phyloP scores from a whole-genome alignment of 2,113 vertebrate species.

The Parus major region DNA sequence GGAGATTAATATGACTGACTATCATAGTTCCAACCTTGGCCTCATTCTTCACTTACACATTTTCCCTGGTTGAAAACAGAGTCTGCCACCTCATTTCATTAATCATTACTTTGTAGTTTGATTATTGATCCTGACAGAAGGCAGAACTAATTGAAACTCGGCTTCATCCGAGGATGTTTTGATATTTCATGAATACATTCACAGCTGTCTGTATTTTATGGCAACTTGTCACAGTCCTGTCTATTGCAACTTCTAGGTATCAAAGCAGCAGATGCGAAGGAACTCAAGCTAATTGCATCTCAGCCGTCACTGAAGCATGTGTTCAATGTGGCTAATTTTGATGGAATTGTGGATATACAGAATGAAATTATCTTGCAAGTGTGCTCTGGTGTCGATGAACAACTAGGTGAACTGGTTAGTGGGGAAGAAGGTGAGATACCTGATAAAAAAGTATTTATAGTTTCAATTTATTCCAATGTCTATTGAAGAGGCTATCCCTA shows the following conservation, averaged over 20 bases:
- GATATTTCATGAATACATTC: neutral
- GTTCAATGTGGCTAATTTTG: conserved; percentile 83
- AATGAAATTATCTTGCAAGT: conserved; percentile 85
- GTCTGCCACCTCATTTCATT: neutral
- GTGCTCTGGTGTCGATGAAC: conserved; percentile 89
- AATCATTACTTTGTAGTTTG: neutral
- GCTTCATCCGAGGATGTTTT: neutral
- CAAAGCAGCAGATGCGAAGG: conserved; percentile 87
- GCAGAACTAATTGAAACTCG: neutral
- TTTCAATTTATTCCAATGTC: neutral
- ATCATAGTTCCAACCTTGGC: neutral
- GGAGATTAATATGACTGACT: neutral
- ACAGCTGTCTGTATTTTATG: neutral
- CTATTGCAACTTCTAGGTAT: conserved; percentile 78
- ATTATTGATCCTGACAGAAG: neutral
- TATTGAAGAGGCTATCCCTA: neutral
- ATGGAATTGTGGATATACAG: conserved; percentile 85
- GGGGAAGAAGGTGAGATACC: conserved; percentile 88
- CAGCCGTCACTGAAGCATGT: conserved; percentile 84
- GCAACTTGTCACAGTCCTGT: neutral
- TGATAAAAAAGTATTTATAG: neutral
- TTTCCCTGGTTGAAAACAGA: neutral
- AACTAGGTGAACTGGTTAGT: conserved; percentile 84
- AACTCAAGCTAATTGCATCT: conserved; percentile 89
- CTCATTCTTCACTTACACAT: neutral